Conservation (phyloP, 2,888 invertebrate species). For the Watsonalla cultraria region DNA sequence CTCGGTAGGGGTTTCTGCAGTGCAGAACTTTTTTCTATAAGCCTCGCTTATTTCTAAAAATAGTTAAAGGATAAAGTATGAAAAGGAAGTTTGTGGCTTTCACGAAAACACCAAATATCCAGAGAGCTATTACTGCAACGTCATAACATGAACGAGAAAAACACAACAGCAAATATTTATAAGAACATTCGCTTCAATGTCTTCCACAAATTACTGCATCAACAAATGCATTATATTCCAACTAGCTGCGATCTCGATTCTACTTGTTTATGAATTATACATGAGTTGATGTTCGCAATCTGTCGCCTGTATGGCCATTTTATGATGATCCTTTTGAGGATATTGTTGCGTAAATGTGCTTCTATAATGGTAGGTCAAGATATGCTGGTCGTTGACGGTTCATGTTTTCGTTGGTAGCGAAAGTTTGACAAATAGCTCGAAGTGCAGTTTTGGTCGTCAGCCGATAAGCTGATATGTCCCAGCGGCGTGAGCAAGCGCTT, state of each 20-base stretch:
- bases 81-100: too few relatives aligned
- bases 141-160: background rate
- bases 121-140: too few relatives aligned
- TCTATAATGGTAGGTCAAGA: constrained; percentile 15
- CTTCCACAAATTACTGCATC: constrained; percentile 39
- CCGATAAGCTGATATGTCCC: constrained; percentile 58
- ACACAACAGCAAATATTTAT: constrained; percentile 44
- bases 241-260: constrained; percentile 44
- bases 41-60: too few relatives aligned
- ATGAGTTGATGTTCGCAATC: constrained; percentile 69
- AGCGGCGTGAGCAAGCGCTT: constrained; percentile 38
- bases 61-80: too few relatives aligned
- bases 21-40: too few relatives aligned
- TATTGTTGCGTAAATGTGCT: background rate
- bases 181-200: constrained; percentile 50
- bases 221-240: constrained; percentile 52
- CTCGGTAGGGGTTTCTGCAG: too few relatives aligned
- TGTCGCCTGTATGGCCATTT: constrained; percentile 46
- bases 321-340: constrained; percentile 21
- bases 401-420: constrained; percentile 53
- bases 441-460: constrained; percentile 51
- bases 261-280: constrained; percentile 65
- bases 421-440: constrained; percentile 65
- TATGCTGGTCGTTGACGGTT: constrained; percentile 31
- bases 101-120: too few relatives aligned